Evolutionary conservation across 1,140 invertebrate genomes (phyloP), one percentile per base, ranked within the genome.

Genomic region (Helicoverpa zea): DNA sequence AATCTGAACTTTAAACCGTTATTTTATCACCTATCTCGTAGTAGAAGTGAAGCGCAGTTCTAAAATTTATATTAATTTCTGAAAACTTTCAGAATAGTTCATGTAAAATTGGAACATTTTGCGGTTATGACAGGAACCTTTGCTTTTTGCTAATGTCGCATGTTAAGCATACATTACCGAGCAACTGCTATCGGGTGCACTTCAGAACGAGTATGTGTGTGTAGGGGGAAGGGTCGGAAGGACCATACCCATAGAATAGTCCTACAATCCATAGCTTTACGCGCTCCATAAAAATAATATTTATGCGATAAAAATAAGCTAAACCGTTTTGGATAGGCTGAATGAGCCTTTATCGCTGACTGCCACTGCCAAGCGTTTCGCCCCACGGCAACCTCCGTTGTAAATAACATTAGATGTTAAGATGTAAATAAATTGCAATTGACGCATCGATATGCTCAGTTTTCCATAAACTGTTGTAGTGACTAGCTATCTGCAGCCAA

Each of bases 371-470:
- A n/a, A 29, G 29, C 14, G 12, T 14, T n/a, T 18, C 10, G 66
- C 47, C 47, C 18, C 30, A 43, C 3, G 18, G n/a, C 47, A 5
- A 70, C n/a, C 16, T 47, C 54, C 54, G 12, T 29, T 74, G 72
- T 74, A 74, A 47, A 74, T 74, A 59, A 16, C 35, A 13, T 18
- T 59, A 35, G 30, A 11, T 5, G n/a, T n/a, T 59, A 68, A 47
- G 52, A n/a, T 74, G 72, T 74, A 74, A 74, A 74, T 74, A 74
- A n/a, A 74, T 74, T 74, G 35, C 72, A 47, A 61, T 30, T 29
- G 43, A 76, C n/a, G 52, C 70, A 58, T 56, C 14, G 35, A 61
- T 51, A 63, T 54, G 68, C 47, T 29, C 58, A 76, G 35, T 30
- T 76, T 63, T 29, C 13, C 13, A 18, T 3, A 23, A 5, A 10